phyloP scores from a whole-genome alignment of 2,888 invertebrate species.

The Amblyjoppa fuscipennis region DNA sequence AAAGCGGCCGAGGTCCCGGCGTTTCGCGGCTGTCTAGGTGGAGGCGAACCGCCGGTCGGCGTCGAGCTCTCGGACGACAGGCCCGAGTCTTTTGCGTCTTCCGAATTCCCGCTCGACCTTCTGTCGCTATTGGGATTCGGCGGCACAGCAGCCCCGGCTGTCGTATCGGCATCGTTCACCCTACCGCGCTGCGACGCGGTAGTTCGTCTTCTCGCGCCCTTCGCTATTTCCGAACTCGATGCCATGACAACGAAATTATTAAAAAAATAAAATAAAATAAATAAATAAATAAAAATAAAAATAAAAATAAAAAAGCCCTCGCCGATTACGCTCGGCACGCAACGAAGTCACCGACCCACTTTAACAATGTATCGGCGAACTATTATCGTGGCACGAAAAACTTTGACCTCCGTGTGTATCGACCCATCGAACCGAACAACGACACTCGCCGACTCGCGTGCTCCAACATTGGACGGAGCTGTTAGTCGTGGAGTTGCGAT shows the following conservation, averaged over 20 bases:
- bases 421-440: slow-evolving; percentile 39
- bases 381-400: slow-evolving; percentile 50
- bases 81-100: slow-evolving; percentile 82
- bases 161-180: slow-evolving; percentile 57
- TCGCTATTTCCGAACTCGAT: slow-evolving; percentile 71
- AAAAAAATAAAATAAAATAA: too few relatives aligned
- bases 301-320: neutral
- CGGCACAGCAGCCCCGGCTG: slow-evolving; percentile 35
- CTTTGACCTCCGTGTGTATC: slow-evolving; percentile 52
- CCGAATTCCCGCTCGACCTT: slow-evolving; percentile 65
- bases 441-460: neutral
- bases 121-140: slow-evolving; percentile 57
- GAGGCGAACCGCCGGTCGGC: slow-evolving; percentile 82
- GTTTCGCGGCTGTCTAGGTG: slow-evolving; percentile 77
- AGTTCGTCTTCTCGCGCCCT: slow-evolving; percentile 77
- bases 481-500: neutral
- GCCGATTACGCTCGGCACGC: neutral
- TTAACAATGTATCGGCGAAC: slow-evolving; percentile 9
- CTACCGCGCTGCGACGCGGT: slow-evolving; percentile 67
- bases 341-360: slow-evolving; percentile 21
- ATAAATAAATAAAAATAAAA: too few relatives aligned
- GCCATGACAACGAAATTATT: slow-evolving; percentile 62
- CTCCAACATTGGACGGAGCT: neutral
- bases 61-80: slow-evolving; percentile 83
- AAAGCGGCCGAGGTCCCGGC: slow-evolving; percentile 68